These are phyloP conservation scores for Aromia moschata DNA, from an alignment of 2,888 invertebrate species.

Conservation along the genomic window DNA sequence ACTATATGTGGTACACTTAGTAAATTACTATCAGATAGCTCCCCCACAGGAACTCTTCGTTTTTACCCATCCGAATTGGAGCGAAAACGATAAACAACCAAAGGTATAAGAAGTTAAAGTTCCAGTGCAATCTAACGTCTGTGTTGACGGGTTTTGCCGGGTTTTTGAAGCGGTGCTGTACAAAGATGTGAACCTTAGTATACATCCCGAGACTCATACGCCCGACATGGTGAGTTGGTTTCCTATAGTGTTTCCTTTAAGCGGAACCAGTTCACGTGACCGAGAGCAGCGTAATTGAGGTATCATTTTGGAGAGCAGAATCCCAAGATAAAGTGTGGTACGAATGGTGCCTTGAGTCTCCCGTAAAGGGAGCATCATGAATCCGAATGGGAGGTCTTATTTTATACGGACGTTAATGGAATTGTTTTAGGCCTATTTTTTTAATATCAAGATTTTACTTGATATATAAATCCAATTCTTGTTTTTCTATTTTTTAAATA, in stretches of 20 bases:
- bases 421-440: background rate
- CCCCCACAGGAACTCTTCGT: slow-evolving; percentile 80
- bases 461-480: too few species aligned
- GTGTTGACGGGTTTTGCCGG: slow-evolving; percentile 95
- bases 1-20: slow-evolving; percentile 92
- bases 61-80: slow-evolving; percentile 90
- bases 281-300: slow-evolving; percentile 75
- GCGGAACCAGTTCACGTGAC: slow-evolving; percentile 77
- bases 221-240: slow-evolving; percentile 98
- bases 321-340: slow-evolving; percentile 91
- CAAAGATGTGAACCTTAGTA: slow-evolving; percentile 86
- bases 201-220: slow-evolving; percentile 88
- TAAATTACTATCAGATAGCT: slow-evolving; percentile 83
- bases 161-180: slow-evolving; percentile 89
- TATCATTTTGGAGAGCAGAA: slow-evolving; percentile 89
- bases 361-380: slow-evolving; percentile 71
- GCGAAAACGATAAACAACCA: slow-evolving; percentile 73
- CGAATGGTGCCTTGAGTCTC: slow-evolving; percentile 85
- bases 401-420: slow-evolving; percentile 65
- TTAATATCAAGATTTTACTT: too few species aligned
- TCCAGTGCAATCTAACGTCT: slow-evolving; percentile 77
- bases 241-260: slow-evolving; percentile 90
- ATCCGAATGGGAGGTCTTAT: slow-evolving; percentile 78
- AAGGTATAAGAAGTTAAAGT: slow-evolving; percentile 74
- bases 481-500: background rate